Conservation (phyloP, 2,113 vertebrate species). For the Chelonoidis abingdonii region DNA sequence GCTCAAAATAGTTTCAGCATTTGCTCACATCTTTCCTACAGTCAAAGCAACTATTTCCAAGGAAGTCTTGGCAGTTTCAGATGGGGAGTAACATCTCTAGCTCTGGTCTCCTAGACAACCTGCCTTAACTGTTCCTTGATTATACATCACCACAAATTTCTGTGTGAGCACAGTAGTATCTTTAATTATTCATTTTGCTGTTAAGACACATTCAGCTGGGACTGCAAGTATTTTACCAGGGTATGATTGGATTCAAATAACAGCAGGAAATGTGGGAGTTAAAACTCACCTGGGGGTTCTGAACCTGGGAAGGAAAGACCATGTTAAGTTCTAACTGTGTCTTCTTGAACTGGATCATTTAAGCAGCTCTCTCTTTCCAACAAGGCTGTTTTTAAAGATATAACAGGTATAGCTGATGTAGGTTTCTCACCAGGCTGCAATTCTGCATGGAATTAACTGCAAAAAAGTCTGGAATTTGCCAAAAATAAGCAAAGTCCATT, state of each 20-base stretch:
- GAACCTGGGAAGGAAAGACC: not conserved
- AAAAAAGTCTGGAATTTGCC: not conserved
- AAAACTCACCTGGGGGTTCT: not conserved
- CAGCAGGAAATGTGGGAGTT: not conserved
- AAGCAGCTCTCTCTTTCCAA: not conserved
- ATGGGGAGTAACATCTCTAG: conserved; percentile 27
- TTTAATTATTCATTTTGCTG: not conserved
- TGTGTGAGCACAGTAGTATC: not conserved
- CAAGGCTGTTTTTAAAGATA: not conserved
- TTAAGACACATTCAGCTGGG: not conserved
- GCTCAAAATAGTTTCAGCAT: conserved; percentile 51
- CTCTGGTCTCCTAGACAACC: conserved; percentile 42
- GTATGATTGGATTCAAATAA: not conserved
- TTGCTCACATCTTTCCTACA: conserved; percentile 20
- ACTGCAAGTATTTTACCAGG: not conserved
- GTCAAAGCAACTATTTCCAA: conserved; percentile 20
- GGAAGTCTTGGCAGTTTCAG: conserved; percentile 24
- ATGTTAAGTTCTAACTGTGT: not conserved
- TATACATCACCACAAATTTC: not conserved
- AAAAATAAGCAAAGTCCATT: not conserved
- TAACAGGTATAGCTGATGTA: not conserved
- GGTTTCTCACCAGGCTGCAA: not conserved
- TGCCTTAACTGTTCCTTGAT: not conserved
- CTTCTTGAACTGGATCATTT: not conserved
- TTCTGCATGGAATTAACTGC: not conserved